A percentile compares a stretch with the other conserved stretches of the same genome.
phyloP scores from a whole-genome alignment of 2,888 invertebrate genomes.

The Andrena praecox region DNA sequence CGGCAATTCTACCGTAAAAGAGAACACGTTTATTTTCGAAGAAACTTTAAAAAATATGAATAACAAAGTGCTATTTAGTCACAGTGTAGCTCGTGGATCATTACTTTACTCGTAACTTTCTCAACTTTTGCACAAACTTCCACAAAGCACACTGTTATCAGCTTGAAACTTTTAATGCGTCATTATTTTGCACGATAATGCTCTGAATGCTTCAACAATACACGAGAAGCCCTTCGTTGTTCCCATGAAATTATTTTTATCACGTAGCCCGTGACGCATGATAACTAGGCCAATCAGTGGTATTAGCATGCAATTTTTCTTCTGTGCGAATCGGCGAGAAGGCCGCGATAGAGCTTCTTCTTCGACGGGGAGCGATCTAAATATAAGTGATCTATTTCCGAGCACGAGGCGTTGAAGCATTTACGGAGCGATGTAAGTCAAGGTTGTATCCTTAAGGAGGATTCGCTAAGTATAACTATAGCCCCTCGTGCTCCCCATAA shows the following conservation, averaged over 20 bases:
- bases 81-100: too few relatives aligned
- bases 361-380: constrained; percentile 54
- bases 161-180: too few relatives aligned
- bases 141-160: too few relatives aligned
- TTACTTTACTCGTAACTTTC: too few relatives aligned
- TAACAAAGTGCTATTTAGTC: too few relatives aligned
- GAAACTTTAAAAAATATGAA: too few relatives aligned
- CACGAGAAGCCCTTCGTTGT: too few relatives aligned
- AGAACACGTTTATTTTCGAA: too few relatives aligned
- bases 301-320: constrained; percentile 10
- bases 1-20: too few relatives aligned
- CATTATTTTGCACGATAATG: too few relatives aligned
- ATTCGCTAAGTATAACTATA: constrained; percentile 9
- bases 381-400: constrained; percentile 64
- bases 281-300: not conserved
- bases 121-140: too few relatives aligned
- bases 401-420: constrained; percentile 20
- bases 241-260: not conserved
- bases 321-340: constrained; percentile 14
- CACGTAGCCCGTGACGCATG: not conserved
- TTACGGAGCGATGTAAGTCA: constrained; percentile 41
- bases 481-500: not conserved
- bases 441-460: constrained; percentile 52
- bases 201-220: too few relatives aligned
- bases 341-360: constrained; percentile 22